Evolutionary conservation across 2,113 vertebrate genomes (phyloP), one percentile per base, ranked within the genome.

Genomic region (Nothocercus julius): DNA sequence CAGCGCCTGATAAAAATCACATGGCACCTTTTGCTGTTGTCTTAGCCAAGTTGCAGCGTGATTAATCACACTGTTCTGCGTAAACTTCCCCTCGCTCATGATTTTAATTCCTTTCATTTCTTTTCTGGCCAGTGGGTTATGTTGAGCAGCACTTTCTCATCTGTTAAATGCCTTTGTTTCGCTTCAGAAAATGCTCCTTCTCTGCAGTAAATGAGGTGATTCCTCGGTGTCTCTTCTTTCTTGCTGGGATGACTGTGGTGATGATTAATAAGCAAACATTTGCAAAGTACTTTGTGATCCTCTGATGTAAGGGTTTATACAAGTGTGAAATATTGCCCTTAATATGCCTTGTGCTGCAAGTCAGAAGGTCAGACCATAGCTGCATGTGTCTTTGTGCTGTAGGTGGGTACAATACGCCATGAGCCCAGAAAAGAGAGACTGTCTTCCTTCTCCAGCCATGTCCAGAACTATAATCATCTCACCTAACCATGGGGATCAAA

Each of bases 1-100:
- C 34, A 68, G 32, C 89, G 32, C 59, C 86, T 90, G 90, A 90
- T 89, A 89, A 89, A 90, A 91, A 85, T 93, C 95, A 91, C 87
- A 68, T 47, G 85, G 84, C 4, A 17, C 85, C 54, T 96, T 89
- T 93, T 7, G 6, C 54, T 3, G 4, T 82, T 82, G 78, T 74
- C 85, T 89, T 69, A 77, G 94, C 93, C 87, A 94, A 87, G 64
- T 81, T 92, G 53, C 87, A 80, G 45, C 45, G 51, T 93, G 86
- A 97, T 96, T 95, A 87, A 95, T 96, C 67, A 66, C 72, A 34
- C 21, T 34, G 28, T 16, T 93, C 61, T 93, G 89, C 58, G 34
- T 80, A 13, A 85, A 56, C 11, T 62, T 95, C 72, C 24, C 67
- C 78, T 85, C 11, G 14, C 66, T 93, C 90, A 73, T 1, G 0